These are phyloP conservation scores for Coelopa pilipes DNA, from an alignment of 2,888 invertebrate species.

Conservation along the genomic window DNA sequence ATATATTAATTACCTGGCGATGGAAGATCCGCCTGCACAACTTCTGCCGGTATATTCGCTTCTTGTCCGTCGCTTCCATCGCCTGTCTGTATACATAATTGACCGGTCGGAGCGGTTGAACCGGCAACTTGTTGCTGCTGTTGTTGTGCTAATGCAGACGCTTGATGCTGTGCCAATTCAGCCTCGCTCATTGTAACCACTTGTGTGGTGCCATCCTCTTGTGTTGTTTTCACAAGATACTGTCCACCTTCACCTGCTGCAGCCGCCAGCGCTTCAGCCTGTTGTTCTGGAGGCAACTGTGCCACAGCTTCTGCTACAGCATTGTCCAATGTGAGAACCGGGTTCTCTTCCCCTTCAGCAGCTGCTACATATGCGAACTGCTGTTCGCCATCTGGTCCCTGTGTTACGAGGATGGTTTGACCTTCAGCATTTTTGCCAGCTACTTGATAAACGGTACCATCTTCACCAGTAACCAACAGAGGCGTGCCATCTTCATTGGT, in stretches of 20 bases:
- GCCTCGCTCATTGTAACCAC: constrained; percentile 59
- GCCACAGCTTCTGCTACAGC: constrained; percentile 66
- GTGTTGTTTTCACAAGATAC: constrained; percentile 59
- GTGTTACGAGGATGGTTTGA: constrained; percentile 79
- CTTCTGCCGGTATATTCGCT: constrained; percentile 86
- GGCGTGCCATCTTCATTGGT: constrained; percentile 74
- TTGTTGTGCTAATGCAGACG: constrained; percentile 50
- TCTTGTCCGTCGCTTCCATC: constrained; percentile 69
- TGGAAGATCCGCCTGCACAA: constrained; percentile 85
- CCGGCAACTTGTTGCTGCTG: constrained; percentile 46
- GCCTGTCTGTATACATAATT: constrained; percentile 54
- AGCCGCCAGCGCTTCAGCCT: constrained; percentile 53
- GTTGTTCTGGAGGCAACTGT: constrained; percentile 58
- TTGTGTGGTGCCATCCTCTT: constrained; percentile 55
- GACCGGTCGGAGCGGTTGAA: constrained; percentile 45
- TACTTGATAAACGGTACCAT: constrained; percentile 75
- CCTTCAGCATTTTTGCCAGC: constrained; percentile 84
- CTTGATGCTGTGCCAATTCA: constrained; percentile 61
- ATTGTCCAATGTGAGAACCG: constrained; percentile 66
- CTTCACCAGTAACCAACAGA: constrained; percentile 83
- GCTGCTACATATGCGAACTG: constrained; percentile 76
- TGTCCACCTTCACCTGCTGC: constrained; percentile 52
- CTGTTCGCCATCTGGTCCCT: constrained; percentile 80
- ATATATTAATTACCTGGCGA: constrained; percentile 75
- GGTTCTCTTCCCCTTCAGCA: constrained; percentile 71